Conservation (phyloP, 2,888 invertebrate species). For the Lasioglossum pauxillum region DNA sequence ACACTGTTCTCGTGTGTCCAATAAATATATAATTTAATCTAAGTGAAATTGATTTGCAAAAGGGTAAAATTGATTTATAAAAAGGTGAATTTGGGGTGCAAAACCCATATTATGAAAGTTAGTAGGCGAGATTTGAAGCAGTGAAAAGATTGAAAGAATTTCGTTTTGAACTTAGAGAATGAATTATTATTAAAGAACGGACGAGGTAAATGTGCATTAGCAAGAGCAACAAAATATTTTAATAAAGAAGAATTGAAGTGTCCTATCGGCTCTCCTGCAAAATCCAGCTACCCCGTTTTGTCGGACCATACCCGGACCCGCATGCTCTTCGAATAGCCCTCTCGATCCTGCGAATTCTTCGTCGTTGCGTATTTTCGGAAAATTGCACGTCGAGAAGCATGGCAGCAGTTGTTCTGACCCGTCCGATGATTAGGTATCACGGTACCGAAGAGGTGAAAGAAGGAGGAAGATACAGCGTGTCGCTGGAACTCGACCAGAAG, state of each 20-base stretch:
- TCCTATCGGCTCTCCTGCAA: background rate
- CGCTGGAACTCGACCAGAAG: constrained; percentile 95
- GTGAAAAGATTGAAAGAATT: background rate
- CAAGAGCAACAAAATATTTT: too few species aligned
- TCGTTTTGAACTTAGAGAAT: background rate
- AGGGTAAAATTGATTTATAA: too few species aligned
- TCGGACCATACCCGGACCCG: background rate
- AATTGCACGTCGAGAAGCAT: constrained; percentile 21
- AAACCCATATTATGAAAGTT: too few species aligned
- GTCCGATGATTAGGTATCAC: constrained; percentile 89
- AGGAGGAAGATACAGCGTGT: constrained; percentile 93
- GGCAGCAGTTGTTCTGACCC: constrained; percentile 39
- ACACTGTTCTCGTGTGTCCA: too few species aligned
- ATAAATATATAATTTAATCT: too few species aligned
- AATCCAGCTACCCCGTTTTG: background rate
- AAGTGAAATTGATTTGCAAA: too few species aligned
- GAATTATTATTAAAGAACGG: background rate
- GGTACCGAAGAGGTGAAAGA: constrained; percentile 92
- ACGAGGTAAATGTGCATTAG: too few species aligned
- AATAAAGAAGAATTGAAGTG: background rate
- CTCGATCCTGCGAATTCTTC: background rate
- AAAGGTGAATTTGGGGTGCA: too few species aligned
- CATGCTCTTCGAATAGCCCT: background rate
- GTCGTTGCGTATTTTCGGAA: constrained; percentile 52
- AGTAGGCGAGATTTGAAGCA: background rate